These are phyloP conservation scores for Aurelia coerulea DNA, from an alignment of 30 jellyfish, hydroid and myxozoan species.

Conservation along the genomic window DNA sequence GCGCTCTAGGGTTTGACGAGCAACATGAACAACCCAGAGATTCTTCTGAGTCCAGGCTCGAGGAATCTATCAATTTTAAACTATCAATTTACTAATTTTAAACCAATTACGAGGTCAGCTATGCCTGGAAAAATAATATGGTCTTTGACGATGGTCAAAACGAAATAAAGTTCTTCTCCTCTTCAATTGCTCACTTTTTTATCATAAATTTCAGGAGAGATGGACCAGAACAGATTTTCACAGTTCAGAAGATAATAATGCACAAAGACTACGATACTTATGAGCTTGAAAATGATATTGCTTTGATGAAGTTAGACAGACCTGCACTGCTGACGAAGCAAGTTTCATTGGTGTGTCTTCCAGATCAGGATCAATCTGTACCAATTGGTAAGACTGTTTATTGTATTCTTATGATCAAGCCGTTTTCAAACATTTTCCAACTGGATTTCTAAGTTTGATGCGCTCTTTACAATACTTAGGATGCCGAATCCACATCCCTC, in stretches of 20 bases:
- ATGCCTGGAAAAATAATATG: too few relatives aligned
- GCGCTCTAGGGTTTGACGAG: too few relatives aligned
- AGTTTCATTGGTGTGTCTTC: constrained; percentile 18
- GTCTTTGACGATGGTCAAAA: not conserved
- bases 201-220: not conserved
- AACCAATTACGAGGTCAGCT: too few relatives aligned
- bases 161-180: not conserved
- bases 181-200: not conserved
- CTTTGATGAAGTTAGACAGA: constrained; percentile 13
- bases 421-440: too few relatives aligned
- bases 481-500: too few relatives aligned
- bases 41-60: too few relatives aligned
- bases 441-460: too few relatives aligned
- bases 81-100: too few relatives aligned
- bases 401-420: not conserved
- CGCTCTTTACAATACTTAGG: too few relatives aligned
- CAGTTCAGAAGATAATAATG: constrained; percentile 15
- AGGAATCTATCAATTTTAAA: too few relatives aligned
- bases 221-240: constrained; percentile 22
- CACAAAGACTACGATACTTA: constrained; percentile 5
- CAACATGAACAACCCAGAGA: too few relatives aligned
- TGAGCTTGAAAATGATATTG: constrained; percentile 17
- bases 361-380: constrained; percentile 3
- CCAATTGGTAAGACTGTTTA: constrained; percentile 1
- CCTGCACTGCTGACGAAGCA: constrained; percentile 16